Percentiles rank a stretch among this genome's conserved stretches.
phyloP scores from a whole-genome alignment of 2,113 vertebrate species.

The Caranx melampygus region DNA sequence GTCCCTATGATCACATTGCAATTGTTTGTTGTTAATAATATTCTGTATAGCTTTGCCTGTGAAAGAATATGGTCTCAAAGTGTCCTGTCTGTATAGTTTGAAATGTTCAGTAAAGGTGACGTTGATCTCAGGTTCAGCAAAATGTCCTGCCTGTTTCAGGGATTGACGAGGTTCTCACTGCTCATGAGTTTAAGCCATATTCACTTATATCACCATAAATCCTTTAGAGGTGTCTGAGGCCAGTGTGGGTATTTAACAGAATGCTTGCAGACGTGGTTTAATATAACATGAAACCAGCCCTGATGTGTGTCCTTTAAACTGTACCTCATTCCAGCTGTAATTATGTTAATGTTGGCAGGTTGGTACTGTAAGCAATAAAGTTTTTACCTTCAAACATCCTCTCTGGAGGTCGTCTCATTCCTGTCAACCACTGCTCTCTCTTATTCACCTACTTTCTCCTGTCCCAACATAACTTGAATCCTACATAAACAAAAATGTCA shows the following conservation, averaged over 20 bases:
- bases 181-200: neutral
- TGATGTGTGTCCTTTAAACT: neutral
- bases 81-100: neutral
- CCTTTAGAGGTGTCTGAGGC: neutral
- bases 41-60: too few relatives aligned
- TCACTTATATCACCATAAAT: neutral
- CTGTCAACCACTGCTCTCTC: neutral
- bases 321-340: slow-evolving; percentile 53
- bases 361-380: slow-evolving; percentile 57
- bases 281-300: slow-evolving; percentile 12
- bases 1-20: too few relatives aligned
- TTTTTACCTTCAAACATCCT: slow-evolving; percentile 48
- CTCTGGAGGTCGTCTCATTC: neutral
- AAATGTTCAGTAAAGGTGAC: slow-evolving; percentile 4
- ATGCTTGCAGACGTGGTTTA: neutral
- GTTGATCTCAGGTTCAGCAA: slow-evolving; percentile 22
- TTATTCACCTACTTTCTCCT: neutral
- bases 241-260: neutral
- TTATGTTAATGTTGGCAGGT: neutral
- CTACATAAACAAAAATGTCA: neutral
- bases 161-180: slow-evolving; percentile 18
- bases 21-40: too few relatives aligned
- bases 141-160: slow-evolving; percentile 16
- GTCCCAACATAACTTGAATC: neutral
- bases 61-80: neutral